Conservation (phyloP, 2,888 invertebrate species). For the Saturnia japonica region DNA sequence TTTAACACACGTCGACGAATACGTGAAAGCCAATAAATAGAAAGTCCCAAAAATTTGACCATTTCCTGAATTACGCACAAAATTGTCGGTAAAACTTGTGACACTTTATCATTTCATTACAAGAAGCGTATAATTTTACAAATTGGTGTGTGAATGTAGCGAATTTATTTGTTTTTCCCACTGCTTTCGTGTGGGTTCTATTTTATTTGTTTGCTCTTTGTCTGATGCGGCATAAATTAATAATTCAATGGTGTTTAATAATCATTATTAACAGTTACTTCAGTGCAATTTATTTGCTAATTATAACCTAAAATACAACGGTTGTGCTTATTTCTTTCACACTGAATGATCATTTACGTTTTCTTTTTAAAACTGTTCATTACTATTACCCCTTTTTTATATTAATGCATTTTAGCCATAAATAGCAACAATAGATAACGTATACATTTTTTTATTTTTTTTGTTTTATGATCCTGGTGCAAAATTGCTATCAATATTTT, state of each 20-base stretch:
- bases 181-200: constrained; percentile 25
- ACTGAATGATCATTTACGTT: too few species aligned
- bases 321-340: too few species aligned
- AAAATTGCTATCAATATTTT: too few species aligned
- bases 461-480: too few species aligned
- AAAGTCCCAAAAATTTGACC: constrained; percentile 12
- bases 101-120: constrained; percentile 22
- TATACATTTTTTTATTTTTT: too few species aligned
- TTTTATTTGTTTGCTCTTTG: constrained; percentile 8
- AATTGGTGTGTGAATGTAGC: constrained; percentile 38
- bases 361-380: too few species aligned
- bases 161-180: constrained; percentile 30
- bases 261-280: neutral
- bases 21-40: constrained; percentile 17
- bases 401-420: too few species aligned
- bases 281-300: neutral
- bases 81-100: constrained; percentile 4
- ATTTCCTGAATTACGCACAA: constrained; percentile 8
- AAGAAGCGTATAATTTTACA: constrained; percentile 36
- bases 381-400: too few species aligned
- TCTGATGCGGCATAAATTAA: neutral
- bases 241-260: neutral
- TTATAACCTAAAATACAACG: too few species aligned
- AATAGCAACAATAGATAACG: too few species aligned
- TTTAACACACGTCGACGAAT: constrained; percentile 8